Base-by-base conservation (phyloP, 2,888 invertebrate species). In the Cephus sareptanus region DNA sequence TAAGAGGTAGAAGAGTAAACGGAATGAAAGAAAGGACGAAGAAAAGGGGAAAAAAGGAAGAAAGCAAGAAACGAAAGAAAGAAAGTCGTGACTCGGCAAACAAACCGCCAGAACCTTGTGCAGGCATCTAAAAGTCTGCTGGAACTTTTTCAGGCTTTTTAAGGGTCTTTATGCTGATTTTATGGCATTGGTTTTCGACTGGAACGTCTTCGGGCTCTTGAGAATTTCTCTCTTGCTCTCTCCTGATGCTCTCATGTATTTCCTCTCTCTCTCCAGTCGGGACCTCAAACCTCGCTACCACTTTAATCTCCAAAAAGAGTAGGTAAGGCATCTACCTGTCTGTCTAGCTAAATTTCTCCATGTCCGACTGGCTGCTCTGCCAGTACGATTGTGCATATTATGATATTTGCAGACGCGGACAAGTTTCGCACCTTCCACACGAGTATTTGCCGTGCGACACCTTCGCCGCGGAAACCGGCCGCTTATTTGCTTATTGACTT, bases 401-500 rank as follows among this genome's bases (percentile, higher is more conserved):
- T 81, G 77, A 85, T 89, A 88, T 89, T 89, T 89, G 83, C 89
- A 82, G 84, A 87, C 83, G 82, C 84, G 82, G 85, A 82, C 81
- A 81, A 86, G 87, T 88, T 88, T 89, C 89, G 88, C 89, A 88
- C 88, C 88, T 89, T 81, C 80, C 82, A 86, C 85, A 82, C 84
- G 87, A 84, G 84, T 89, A 87, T 89, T 89, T 89, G 86, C 88
- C 84, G 87, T 86, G 87, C 86, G 89, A 89, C 89, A 89, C 88
- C 88, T 88, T 37, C 82, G 82, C 84, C 82, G 82, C 83, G 83
- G 85, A 80, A 87, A 86, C 85, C 85, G 82, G 85, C 83, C 84
- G 86, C 82, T 86, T 88, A 88, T 88, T 89, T 89, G 88, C 89
- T 89, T 89, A 89, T 89, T 87, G 88, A 89, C 88, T 85, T 85